Base-by-base conservation (phyloP, 2,113 vertebrate species). In the Copsychus sechellarum region DNA sequence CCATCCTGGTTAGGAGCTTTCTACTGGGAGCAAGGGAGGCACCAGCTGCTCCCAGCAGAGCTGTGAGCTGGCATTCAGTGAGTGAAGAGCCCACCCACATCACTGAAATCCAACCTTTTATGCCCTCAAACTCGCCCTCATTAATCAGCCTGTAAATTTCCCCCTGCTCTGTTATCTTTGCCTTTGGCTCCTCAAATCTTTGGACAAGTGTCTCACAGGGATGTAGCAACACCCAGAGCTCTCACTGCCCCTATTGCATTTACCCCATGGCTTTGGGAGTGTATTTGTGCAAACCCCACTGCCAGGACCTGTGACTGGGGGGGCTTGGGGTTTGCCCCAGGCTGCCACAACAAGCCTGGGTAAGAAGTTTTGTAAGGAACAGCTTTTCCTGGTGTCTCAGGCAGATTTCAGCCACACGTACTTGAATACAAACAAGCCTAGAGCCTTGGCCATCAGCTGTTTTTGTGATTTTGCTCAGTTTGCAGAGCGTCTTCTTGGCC, bases 251-350 rank as follows among this genome's bases (percentile, higher is more conserved):
- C 29, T n/a, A 0, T 19, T 42, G 50, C 11, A 1, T 45, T 80
- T 26, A 16, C n/a, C 9, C 18, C 0, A 0, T 33, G 31, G 8
- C 24, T 79, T 57, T 3, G 42, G 42, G 24, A 2, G 0, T 3
- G 2, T 11, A 2, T 34, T 70, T 64, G 36, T 42, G 8, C 33
- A 67, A 4, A 12, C 31, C 33, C 43, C 25, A 4, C 20, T 8
- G 67, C 19, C 34, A 10, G 38, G 38, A 11, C 38, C 38, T 38
- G 38, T 38, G 38, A 38, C 38, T 38, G 38, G 38, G 38, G 38
- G 38, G 38, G 38, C 12, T 38, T 38, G 38, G 38, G 38, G 38
- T 38, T 38, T 38, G 8, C 38, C 38, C 38, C 38, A 38, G 38
- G 38, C 38, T 38, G 38, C 38, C 38, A 38, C 38, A 38, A 38